A percentile compares a stretch with the other conserved stretches of the same genome.
Evolutionary conservation across 2,113 vertebrate species (phyloP).

Genomic region (Phycodurus eques): DNA sequence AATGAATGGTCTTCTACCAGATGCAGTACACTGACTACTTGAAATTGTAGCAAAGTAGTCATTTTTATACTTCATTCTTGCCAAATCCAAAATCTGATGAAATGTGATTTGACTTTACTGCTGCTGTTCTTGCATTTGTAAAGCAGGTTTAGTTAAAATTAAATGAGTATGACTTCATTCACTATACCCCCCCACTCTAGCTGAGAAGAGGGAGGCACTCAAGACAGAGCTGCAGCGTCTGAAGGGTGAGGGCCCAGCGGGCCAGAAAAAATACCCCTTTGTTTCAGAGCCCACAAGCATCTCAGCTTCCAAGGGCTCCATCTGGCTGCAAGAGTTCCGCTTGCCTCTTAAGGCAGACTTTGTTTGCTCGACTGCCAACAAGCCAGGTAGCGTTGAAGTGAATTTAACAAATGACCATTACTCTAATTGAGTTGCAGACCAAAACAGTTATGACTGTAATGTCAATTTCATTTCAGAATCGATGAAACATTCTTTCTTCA

Average conservation of each 20-base stretch:
- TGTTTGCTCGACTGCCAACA: slow-evolving; percentile 84
- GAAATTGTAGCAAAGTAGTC: too few species aligned
- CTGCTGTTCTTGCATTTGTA: too few species aligned
- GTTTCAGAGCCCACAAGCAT: slow-evolving; percentile 33
- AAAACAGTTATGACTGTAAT: background rate
- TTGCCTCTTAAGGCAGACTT: slow-evolving; percentile 96
- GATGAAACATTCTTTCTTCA: slow-evolving; percentile 87
- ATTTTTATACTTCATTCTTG: too few species aligned
- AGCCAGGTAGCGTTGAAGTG: slow-evolving; percentile 75
- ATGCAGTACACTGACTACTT: too few species aligned
- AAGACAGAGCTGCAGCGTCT: slow-evolving; percentile 83
- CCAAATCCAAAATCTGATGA: too few species aligned
- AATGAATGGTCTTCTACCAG: too few species aligned
- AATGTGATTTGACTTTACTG: too few species aligned
- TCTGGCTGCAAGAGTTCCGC: slow-evolving; percentile 86
- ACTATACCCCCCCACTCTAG: slow-evolving; percentile 49
- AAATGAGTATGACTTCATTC: background rate
- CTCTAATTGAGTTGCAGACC: background rate
- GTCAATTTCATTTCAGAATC: slow-evolving; percentile 70
- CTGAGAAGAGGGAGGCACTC: slow-evolving; percentile 83
- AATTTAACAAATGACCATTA: background rate
- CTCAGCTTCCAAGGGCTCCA: slow-evolving; percentile 82
- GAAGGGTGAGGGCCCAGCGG: slow-evolving; percentile 76
- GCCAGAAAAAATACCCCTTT: slow-evolving; percentile 63
- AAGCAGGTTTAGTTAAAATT: too few species aligned